Conservation (phyloP, 64 coral and sea anemone species). For the Montipora efflorescens region DNA sequence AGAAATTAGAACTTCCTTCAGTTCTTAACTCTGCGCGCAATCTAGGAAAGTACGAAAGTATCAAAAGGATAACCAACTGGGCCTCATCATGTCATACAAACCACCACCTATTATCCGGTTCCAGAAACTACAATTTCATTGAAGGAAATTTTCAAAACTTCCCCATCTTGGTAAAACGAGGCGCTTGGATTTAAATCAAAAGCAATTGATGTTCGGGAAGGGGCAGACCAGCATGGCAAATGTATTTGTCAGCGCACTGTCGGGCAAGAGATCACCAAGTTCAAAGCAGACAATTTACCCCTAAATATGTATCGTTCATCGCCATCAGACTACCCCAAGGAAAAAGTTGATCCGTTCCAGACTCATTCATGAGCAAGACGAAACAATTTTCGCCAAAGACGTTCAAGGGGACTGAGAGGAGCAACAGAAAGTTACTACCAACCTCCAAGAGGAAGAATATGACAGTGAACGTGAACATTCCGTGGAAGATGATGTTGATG, state of each 20-base stretch:
- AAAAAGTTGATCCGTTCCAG: neutral
- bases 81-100: conserved; percentile 51
- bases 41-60: neutral
- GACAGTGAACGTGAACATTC: no score
- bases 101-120: conserved; percentile 56
- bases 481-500: no score
- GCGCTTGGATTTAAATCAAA: conserved; percentile 17
- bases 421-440: no score
- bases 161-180: conserved; percentile 48
- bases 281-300: conserved; percentile 52
- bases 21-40: no score
- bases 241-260: conserved; percentile 56
- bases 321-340: conserved; percentile 10
- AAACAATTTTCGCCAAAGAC: no score
- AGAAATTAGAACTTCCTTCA: no score
- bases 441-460: no score
- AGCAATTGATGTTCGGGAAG: conserved; percentile 9
- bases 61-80: conserved; percentile 52
- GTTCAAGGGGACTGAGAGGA: no score
- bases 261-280: conserved; percentile 61
- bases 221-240: conserved; percentile 51
- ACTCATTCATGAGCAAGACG: no score
- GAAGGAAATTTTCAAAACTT: conserved; percentile 21
- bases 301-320: conserved; percentile 57
- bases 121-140: conserved; percentile 28